These are phyloP conservation scores for Tetragonula carbonaria DNA, from an alignment of 2,888 invertebrate genomes.

Conservation along the genomic window DNA sequence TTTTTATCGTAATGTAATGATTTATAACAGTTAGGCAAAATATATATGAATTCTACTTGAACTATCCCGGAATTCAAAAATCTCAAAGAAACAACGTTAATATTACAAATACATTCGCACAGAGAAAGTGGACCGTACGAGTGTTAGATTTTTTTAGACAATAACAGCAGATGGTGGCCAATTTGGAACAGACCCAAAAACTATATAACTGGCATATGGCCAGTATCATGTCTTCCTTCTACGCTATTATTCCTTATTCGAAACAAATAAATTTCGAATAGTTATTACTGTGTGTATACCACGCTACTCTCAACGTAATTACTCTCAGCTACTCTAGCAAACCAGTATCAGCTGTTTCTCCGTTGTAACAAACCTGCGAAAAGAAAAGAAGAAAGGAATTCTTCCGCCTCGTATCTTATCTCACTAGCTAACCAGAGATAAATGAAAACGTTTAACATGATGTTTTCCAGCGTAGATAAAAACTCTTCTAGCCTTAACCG, in stretches of 20 bases:
- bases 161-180: background rate
- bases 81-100: no score
- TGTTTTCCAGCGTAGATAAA: slow-evolving; percentile 4
- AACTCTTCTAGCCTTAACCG: slow-evolving; percentile 9
- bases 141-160: background rate
- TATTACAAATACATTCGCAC: no score
- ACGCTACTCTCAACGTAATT: background rate
- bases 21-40: no score
- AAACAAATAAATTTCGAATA: background rate
- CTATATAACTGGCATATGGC: background rate
- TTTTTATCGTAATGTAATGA: no score
- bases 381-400: background rate
- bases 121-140: background rate
- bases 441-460: slow-evolving; percentile 32
- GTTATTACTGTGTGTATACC: background rate
- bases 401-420: background rate
- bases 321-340: background rate
- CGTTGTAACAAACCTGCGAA: background rate
- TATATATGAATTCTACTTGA: no score
- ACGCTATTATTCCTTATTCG: background rate
- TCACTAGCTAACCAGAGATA: background rate
- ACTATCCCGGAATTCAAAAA: no score
- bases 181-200: background rate
- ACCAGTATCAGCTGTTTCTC: background rate
- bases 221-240: background rate